Evolutionary conservation across 2,113 vertebrate genomes (phyloP).

Genomic region (Pionites leucogaster): DNA sequence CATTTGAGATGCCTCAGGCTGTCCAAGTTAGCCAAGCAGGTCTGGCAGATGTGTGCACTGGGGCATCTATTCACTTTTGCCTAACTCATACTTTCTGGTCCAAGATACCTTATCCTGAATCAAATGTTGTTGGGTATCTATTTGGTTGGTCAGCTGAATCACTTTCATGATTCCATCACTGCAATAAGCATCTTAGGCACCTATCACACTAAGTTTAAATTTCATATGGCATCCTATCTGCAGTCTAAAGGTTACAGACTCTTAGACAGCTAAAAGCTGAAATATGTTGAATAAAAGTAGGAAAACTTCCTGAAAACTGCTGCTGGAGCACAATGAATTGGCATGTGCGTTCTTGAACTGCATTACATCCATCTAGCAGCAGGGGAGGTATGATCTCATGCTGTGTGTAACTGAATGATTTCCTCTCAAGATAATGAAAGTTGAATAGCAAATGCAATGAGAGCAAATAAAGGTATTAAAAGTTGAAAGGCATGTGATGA

Average conservation of each 20-base stretch:
- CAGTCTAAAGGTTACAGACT: neutral
- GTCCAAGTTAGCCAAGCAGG: neutral
- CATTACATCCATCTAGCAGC: slow-evolving; percentile 70
- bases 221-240: neutral
- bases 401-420: slow-evolving; percentile 69
- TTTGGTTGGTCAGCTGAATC: neutral
- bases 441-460: slow-evolving; percentile 48
- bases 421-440: slow-evolving; percentile 71
- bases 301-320: slow-evolving; percentile 35
- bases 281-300: neutral
- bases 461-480: slow-evolving; percentile 64
- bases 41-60: neutral
- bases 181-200: neutral
- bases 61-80: neutral
- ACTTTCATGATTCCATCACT: neutral
- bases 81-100: neutral
- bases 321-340: slow-evolving; percentile 57
- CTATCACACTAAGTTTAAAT: neutral
- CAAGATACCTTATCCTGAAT: neutral
- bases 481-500: slow-evolving; percentile 61
- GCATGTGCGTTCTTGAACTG: slow-evolving; percentile 34
- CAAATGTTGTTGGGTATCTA: neutral
- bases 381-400: slow-evolving; percentile 50
- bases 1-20: neutral
- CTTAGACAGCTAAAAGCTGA: neutral